A percentile compares a stretch with the other conserved stretches of the same genome.
phyloP scores from a whole-genome alignment of 2,888 invertebrate species.

The Thera britannica region DNA sequence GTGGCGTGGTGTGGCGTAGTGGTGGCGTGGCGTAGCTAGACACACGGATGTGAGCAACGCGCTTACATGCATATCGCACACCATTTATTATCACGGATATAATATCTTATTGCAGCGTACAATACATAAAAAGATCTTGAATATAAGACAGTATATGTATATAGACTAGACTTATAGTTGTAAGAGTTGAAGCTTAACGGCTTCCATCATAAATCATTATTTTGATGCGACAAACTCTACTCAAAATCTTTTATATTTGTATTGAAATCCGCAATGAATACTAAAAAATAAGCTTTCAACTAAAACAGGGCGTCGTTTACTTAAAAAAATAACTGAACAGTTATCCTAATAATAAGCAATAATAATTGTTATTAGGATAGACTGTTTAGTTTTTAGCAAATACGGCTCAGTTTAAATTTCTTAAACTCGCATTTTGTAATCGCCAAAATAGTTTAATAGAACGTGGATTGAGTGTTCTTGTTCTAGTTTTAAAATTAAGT shows the following conservation, averaged over 20 bases:
- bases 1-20: conserved; percentile 34
- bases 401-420: conserved; percentile 42
- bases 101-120: neutral
- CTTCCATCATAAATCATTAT: too few relatives aligned
- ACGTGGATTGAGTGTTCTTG: conserved; percentile 15
- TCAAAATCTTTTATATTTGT: too few relatives aligned
- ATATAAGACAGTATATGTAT: neutral
- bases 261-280: too few relatives aligned
- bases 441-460: conserved; percentile 44
- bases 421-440: conserved; percentile 44
- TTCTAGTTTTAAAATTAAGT: conserved; percentile 1
- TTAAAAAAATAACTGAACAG: too few relatives aligned
- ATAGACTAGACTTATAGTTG: neutral
- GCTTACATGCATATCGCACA: neutral
- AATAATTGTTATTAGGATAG: too few relatives aligned
- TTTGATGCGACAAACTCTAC: too few relatives aligned
- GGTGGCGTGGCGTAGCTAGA: neutral
- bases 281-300: too few relatives aligned
- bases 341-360: too few relatives aligned
- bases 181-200: neutral
- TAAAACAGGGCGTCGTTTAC: too few relatives aligned
- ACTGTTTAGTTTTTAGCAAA: conserved; percentile 8
- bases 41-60: neutral
- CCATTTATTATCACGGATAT: neutral
- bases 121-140: neutral